phyloP scores from a whole-genome alignment of 2,888 invertebrate genomes.

The Parnassius glacialis region DNA sequence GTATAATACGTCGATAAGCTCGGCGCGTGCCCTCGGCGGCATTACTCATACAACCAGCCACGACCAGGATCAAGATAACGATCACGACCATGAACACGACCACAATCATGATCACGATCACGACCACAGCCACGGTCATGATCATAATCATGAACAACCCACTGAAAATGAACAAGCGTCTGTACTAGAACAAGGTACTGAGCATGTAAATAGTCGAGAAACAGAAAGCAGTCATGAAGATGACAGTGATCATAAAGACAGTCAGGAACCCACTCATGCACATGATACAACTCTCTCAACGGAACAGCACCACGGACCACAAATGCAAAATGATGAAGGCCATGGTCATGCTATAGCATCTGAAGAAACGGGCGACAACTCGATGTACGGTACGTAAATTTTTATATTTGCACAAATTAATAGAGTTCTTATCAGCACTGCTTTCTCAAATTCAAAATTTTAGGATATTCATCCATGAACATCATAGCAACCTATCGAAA shows the following conservation, averaged over 20 bases:
- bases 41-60: slow-evolving; percentile 48
- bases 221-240: slow-evolving; percentile 21
- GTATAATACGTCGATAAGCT: slow-evolving; percentile 72
- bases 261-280: slow-evolving; percentile 25
- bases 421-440: too few species aligned
- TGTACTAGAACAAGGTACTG: slow-evolving; percentile 24
- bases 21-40: slow-evolving; percentile 82
- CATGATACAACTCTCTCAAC: slow-evolving; percentile 2
- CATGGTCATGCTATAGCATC: slow-evolving; percentile 43
- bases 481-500: too few species aligned
- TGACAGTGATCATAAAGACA: slow-evolving; percentile 15
- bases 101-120: slow-evolving; percentile 14
- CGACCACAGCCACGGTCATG: slow-evolving; percentile 31
- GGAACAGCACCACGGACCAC: slow-evolving; percentile 40
- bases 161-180: slow-evolving; percentile 32
- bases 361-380: slow-evolving; percentile 69
- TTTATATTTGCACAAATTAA: background rate
- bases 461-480: too few species aligned
- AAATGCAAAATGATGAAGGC: slow-evolving; percentile 49
- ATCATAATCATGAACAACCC: slow-evolving; percentile 35
- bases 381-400: slow-evolving; percentile 72
- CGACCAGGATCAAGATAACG: slow-evolving; percentile 37
- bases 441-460: too few species aligned
- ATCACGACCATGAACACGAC: slow-evolving; percentile 32
- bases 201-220: slow-evolving; percentile 19